Evolutionary conservation across 2,797 vertebrate species (phyloP).

Genomic region (Ptychobarbus kaznakovi): DNA sequence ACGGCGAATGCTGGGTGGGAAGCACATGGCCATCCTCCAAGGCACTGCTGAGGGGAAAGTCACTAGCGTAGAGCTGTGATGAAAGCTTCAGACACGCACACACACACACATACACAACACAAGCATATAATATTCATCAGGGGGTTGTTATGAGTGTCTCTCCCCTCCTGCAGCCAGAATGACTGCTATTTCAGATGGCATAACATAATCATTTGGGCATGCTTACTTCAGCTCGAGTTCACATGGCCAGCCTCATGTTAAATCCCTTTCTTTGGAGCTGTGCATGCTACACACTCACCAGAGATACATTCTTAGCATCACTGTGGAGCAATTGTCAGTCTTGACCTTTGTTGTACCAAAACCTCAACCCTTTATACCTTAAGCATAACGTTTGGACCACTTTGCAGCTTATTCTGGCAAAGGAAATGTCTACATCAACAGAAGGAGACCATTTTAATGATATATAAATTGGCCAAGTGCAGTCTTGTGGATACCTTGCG

Average conservation of each 20-base stretch:
- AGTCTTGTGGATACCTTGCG: background rate
- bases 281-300: constrained; percentile 17
- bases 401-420: background rate
- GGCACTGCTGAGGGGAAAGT: constrained; percentile 28
- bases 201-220: constrained; percentile 57
- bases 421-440: background rate
- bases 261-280: constrained; percentile 41
- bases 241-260: constrained; percentile 49
- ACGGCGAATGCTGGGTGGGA: constrained; percentile 2
- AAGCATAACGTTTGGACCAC: background rate
- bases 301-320: constrained; percentile 15
- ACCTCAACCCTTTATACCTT: background rate
- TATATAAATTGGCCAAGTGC: background rate
- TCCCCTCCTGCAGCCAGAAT: constrained; percentile 37
- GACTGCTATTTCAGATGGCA: constrained; percentile 54
- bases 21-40: constrained; percentile 36
- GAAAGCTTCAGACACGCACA: background rate
- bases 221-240: constrained; percentile 56
- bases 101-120: constrained; percentile 28
- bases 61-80: constrained; percentile 26
- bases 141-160: constrained; percentile 42
- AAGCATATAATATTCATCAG: constrained; percentile 47
- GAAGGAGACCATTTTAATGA: background rate
- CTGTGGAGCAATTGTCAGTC: constrained; percentile 6
- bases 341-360: background rate